A percentile compares a stretch with the other conserved stretches of the same genome.
These are phyloP conservation scores for Gastracanthus pulcherrimus DNA, from an alignment of 2,888 invertebrate genomes.

Conservation along the genomic window DNA sequence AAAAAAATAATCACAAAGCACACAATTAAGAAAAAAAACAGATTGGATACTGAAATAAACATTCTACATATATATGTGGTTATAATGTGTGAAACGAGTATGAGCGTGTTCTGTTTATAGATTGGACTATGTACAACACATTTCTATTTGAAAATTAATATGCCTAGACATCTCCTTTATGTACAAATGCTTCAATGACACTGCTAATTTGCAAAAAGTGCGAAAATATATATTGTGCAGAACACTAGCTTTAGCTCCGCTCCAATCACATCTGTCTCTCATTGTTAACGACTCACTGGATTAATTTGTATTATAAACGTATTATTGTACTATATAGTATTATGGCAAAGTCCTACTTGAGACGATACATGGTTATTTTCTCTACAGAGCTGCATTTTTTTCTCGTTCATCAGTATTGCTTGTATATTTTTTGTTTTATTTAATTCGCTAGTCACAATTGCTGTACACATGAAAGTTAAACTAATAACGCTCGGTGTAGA, in stretches of 20 bases:
- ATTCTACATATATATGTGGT: constrained; percentile 81
- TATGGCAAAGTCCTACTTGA: constrained; percentile 67
- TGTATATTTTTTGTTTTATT: constrained; percentile 30
- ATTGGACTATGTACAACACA: constrained; percentile 73
- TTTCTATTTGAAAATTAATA: constrained; percentile 27
- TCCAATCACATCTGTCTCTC: constrained; percentile 78
- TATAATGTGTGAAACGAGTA: constrained; percentile 72
- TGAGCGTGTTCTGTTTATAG: constrained; percentile 70
- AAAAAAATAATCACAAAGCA: background rate
- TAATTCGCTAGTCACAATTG: constrained; percentile 75
- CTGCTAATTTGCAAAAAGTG: constrained; percentile 37
- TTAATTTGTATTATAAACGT: constrained; percentile 68
- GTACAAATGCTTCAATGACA: constrained; percentile 43
- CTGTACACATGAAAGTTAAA: constrained; percentile 69
- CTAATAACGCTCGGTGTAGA: constrained; percentile 23
- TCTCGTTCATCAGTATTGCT: constrained; percentile 52
- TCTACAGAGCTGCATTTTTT: constrained; percentile 68
- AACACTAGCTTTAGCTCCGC: constrained; percentile 65
- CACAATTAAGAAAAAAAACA: constrained; percentile 75
- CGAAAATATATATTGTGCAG: constrained; percentile 52
- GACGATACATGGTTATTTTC: constrained; percentile 72
- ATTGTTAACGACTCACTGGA: constrained; percentile 74
- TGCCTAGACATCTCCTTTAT: constrained; percentile 48
- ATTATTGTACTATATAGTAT: constrained; percentile 60
- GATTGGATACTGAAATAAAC: constrained; percentile 83